Conservation (phyloP, 2,113 vertebrate species). For the Bombycilla garrulus region DNA sequence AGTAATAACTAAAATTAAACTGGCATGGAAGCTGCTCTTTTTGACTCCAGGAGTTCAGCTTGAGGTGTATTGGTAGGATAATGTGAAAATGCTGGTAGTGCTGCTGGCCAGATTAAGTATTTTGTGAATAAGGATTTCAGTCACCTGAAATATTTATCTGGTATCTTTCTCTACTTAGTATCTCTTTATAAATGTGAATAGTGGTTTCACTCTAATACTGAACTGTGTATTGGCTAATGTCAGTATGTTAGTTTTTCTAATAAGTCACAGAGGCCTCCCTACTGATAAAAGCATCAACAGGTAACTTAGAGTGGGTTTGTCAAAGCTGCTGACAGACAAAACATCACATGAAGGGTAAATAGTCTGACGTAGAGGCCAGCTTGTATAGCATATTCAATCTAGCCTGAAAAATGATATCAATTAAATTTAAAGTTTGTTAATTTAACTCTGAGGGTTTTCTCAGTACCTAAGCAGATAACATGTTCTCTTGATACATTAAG, state of each 20-base stretch:
- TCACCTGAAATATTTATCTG: background rate
- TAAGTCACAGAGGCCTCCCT: background rate
- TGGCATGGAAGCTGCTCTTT: background rate
- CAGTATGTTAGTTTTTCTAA: background rate
- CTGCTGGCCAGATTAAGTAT: background rate
- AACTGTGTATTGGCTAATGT: background rate
- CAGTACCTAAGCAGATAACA: background rate
- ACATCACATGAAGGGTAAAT: background rate
- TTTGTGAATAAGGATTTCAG: background rate
- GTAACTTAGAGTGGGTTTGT: background rate
- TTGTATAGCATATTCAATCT: background rate
- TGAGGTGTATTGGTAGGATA: background rate
- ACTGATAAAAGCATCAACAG: constrained; percentile 11
- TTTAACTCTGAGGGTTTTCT: background rate
- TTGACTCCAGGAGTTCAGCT: background rate
- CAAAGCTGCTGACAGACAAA: background rate
- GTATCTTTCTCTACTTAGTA: background rate
- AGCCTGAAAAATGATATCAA: background rate
- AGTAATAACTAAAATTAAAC: background rate
- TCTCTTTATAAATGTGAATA: background rate
- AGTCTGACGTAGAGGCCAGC: background rate
- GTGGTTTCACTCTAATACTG: background rate
- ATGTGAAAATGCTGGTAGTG: background rate
- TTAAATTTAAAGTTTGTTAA: background rate
- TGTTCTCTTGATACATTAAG: background rate